Conservation (phyloP, 2,888 invertebrate species). For the Trachelus troglodyta region DNA sequence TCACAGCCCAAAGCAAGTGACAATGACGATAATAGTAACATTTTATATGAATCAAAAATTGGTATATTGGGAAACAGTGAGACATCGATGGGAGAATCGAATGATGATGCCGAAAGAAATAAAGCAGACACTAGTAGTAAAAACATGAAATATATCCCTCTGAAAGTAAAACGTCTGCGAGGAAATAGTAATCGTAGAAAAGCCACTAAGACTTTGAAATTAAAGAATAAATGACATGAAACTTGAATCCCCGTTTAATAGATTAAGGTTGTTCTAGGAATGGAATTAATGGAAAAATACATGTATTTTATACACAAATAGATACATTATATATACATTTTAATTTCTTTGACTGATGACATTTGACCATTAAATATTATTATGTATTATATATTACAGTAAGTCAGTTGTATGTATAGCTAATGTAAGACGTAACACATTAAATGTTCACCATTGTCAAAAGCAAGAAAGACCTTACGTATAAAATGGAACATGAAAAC, state of each 20-base stretch:
- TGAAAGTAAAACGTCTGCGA: constrained; percentile 56
- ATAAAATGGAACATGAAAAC: no score
- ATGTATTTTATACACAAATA: constrained; percentile 19
- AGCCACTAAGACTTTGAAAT: constrained; percentile 49
- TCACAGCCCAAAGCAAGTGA: background rate
- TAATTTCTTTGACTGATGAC: constrained; percentile 17
- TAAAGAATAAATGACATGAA: constrained; percentile 40
- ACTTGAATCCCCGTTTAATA: constrained; percentile 26
- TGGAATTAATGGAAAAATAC: background rate
- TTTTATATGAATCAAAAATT: constrained; percentile 2
- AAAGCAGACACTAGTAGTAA: background rate
- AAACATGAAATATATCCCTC: constrained; percentile 43
- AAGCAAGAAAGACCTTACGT: no score
- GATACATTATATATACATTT: constrained; percentile 18
- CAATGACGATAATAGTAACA: background rate
- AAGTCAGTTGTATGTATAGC: no score
- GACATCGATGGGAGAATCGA: background rate
- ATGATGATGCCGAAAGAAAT: no score
- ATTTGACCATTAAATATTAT: background rate
- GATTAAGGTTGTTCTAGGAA: constrained; percentile 4
- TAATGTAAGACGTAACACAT: no score
- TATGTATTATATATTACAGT: no score
- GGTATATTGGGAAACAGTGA: background rate
- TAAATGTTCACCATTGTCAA: no score
- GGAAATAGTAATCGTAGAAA: constrained; percentile 54